Evolutionary conservation across 2,888 invertebrate species (phyloP).

Genomic region (Lepidocyrtoides sp.): DNA sequence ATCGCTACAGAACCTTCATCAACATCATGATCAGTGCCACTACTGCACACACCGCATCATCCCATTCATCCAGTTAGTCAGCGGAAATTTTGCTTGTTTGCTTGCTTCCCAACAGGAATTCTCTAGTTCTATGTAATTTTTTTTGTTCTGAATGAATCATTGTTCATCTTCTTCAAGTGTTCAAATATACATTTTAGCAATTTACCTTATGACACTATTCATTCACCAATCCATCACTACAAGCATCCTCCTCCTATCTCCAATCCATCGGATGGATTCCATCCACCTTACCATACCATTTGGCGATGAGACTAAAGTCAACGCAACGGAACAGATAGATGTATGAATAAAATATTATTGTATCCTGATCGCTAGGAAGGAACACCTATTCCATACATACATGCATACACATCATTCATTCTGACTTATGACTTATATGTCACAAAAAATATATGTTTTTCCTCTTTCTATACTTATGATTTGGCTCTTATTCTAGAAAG

Average conservation of each 20-base stretch:
- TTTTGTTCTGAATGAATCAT: background rate
- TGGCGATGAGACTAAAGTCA: background rate
- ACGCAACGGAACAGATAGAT: background rate
- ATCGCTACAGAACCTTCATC: background rate
- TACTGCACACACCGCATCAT: background rate
- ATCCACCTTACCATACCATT: too few species aligned
- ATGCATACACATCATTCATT: background rate
- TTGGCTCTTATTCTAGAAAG: background rate
- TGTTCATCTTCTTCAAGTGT: background rate
- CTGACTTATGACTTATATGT: background rate
- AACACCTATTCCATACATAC: background rate
- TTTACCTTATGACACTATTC: background rate
- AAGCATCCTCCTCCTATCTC: too few species aligned
- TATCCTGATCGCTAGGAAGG: background rate
- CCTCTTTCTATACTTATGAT: background rate
- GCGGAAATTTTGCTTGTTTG: background rate
- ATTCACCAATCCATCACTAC: background rate
- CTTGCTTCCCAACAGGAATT: background rate
- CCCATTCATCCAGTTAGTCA: background rate
- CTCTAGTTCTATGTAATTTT: background rate
- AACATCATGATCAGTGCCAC: background rate
- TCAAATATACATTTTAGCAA: background rate
- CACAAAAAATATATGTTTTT: background rate
- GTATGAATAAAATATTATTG: slow-evolving; percentile 1
- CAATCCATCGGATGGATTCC: too few species aligned